These are phyloP conservation scores for Manis crassicaudata DNA, from an alignment of 2,797 vertebrate genomes.

Conservation along the genomic window DNA sequence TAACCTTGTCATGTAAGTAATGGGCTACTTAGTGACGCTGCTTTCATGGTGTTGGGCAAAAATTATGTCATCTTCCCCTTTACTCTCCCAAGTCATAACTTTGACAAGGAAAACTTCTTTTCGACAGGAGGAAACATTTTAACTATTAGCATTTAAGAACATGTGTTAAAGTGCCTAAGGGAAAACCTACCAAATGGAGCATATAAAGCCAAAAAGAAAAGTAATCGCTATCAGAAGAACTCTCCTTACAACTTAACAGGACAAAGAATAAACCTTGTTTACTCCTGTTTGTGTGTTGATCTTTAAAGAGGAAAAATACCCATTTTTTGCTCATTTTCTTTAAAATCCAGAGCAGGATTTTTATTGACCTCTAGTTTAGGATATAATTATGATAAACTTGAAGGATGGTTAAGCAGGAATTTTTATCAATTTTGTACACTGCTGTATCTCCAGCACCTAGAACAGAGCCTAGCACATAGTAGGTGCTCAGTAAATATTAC, in stretches of 20 bases:
- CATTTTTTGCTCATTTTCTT: background rate
- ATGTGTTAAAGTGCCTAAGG: background rate
- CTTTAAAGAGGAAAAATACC: background rate
- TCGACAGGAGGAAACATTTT: background rate
- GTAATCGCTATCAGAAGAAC: background rate
- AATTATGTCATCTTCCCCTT: background rate
- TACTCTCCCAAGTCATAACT: background rate
- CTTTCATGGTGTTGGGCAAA: background rate
- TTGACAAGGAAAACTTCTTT: background rate
- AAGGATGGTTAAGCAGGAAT: background rate
- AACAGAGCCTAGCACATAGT: background rate
- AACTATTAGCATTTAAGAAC: background rate
- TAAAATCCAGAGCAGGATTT: background rate
- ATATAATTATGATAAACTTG: background rate
- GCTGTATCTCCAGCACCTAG: background rate
- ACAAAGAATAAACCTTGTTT: background rate
- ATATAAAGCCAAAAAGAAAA: conserved; percentile 7
- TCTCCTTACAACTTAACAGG: background rate
- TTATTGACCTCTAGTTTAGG: background rate
- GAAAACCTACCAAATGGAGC: background rate
- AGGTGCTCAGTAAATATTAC: background rate
- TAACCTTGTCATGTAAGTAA: background rate
- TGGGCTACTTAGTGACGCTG: background rate
- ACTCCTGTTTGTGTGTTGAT: background rate
- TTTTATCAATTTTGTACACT: background rate